Evolutionary conservation across 2,797 vertebrate genomes (phyloP).

Genomic region (Propithecus perrieri): DNA sequence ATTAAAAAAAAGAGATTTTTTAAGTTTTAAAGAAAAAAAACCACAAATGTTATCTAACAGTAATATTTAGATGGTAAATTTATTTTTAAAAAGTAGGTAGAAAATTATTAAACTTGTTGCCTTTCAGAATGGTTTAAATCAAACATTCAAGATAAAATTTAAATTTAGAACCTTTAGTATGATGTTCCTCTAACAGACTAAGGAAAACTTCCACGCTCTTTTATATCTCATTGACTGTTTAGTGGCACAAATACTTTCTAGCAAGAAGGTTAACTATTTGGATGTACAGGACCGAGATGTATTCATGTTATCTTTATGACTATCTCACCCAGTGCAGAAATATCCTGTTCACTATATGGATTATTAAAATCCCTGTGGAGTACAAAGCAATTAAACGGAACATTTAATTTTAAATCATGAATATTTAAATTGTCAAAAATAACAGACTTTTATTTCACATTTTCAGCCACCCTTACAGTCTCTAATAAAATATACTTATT

Average conservation of each 20-base stretch:
- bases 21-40: slow-evolving; percentile 13
- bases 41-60: not conserved
- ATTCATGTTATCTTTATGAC: not conserved
- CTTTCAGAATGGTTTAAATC: not conserved
- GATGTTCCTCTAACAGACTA: not conserved
- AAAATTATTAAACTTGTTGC: not conserved
- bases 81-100: not conserved
- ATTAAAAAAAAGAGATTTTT: not conserved
- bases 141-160: not conserved
- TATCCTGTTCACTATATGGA: not conserved
- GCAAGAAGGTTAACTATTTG: not conserved
- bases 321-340: not conserved
- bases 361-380: slow-evolving; percentile 5
- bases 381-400: slow-evolving; percentile 48
- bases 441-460: not conserved
- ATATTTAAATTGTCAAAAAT: slow-evolving; percentile 59
- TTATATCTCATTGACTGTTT: not conserved
- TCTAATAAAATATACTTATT: slow-evolving; percentile 45
- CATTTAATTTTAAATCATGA: slow-evolving; percentile 55
- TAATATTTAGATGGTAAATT: not conserved
- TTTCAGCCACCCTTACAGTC: not conserved
- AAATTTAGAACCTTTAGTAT: not conserved
- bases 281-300: not conserved
- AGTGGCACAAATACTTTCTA: not conserved
- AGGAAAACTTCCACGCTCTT: not conserved